phyloP scores from a whole-genome alignment of 2,797 vertebrate species.

The Schizothorax lantsangensis region DNA sequence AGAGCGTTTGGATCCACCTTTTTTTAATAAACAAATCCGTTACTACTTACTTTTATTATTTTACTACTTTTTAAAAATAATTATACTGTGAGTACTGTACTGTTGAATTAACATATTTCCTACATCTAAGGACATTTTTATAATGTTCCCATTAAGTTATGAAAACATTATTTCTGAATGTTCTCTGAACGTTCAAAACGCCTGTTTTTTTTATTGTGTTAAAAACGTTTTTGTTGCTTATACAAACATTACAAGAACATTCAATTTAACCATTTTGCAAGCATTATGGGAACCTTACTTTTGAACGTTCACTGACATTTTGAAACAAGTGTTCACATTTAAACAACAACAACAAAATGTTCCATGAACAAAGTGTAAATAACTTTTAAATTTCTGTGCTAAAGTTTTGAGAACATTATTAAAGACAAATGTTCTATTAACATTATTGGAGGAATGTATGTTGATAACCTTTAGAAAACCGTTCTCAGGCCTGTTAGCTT shows the following conservation, averaged over 20 bases:
- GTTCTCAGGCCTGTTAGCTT: background rate
- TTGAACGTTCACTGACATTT: background rate
- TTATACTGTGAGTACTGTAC: background rate
- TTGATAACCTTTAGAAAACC: background rate
- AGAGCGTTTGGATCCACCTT: background rate
- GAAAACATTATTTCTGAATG: background rate
- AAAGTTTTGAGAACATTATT: background rate
- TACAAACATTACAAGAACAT: background rate
- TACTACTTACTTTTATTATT: background rate
- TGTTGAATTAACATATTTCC: background rate
- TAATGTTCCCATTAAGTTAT: background rate
- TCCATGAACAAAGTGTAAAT: too few species aligned
- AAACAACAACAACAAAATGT: too few species aligned
- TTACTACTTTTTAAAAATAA: background rate
- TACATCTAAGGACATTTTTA: background rate
- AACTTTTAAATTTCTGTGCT: too few species aligned
- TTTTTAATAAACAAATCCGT: background rate
- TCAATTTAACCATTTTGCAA: background rate
- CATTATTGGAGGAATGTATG: background rate
- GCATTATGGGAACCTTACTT: background rate
- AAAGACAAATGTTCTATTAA: background rate
- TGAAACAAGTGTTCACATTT: background rate
- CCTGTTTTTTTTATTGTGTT: too few species aligned
- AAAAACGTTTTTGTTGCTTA: background rate
- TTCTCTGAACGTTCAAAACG: background rate